Evolutionary conservation across 2,113 vertebrate genomes (phyloP).

Genomic region (Formicarius rufipectus): DNA sequence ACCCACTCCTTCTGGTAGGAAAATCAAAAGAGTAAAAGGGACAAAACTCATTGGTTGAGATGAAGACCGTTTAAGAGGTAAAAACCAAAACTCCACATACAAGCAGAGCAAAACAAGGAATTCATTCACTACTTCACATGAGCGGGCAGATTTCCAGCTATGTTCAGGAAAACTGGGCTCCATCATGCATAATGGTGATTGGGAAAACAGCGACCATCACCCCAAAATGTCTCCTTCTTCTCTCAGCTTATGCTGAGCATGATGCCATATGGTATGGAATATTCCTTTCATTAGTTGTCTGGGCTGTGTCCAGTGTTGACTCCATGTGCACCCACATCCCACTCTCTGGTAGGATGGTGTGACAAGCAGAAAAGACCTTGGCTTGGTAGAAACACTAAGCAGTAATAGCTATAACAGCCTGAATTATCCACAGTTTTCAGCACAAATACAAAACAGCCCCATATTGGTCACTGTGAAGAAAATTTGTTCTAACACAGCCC

Average conservation of each 20-base stretch:
- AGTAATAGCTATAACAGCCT: neutral
- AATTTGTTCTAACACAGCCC: neutral
- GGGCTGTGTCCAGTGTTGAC: neutral
- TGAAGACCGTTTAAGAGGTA: neutral
- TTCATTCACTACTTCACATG: neutral
- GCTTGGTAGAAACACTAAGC: neutral
- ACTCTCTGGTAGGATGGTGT: neutral
- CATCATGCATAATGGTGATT: neutral
- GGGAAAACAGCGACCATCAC: neutral
- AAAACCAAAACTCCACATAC: neutral
- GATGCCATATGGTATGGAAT: no score
- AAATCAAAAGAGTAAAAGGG: rapidly evolving
- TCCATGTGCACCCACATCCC: neutral
- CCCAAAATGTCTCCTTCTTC: neutral
- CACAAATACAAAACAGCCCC: neutral
- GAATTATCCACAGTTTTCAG: neutral
- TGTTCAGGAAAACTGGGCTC: neutral
- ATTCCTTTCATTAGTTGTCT: neutral
- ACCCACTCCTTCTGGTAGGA: neutral
- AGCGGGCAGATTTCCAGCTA: neutral
- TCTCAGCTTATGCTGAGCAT: neutral
- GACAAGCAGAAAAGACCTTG: neutral
- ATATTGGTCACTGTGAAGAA: neutral
- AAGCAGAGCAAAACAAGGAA: neutral
- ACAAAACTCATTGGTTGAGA: neutral